Percentiles rank a stretch among this genome's conserved stretches.
Evolutionary conservation across 2,888 invertebrate genomes (phyloP).

Genomic region (Acanthosepion esculentum): DNA sequence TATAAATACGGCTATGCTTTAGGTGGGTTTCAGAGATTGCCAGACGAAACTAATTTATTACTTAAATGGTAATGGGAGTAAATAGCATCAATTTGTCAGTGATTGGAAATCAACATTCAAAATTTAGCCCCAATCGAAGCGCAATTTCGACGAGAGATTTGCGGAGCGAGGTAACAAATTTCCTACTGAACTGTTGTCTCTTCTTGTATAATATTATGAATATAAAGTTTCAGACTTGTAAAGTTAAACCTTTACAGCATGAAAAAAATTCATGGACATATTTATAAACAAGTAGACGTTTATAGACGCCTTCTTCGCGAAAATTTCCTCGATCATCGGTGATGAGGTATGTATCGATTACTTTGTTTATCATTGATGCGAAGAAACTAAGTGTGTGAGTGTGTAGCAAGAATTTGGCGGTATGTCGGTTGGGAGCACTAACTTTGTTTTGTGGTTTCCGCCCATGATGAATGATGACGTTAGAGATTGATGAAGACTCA

Average conservation of each 20-base stretch:
- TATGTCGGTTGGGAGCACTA: not conserved
- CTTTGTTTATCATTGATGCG: not conserved
- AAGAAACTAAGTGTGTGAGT: not conserved
- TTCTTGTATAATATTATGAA: too few relatives aligned
- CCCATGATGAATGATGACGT: not conserved
- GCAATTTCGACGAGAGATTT: too few relatives aligned
- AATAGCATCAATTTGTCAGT: too few relatives aligned
- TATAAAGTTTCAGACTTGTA: not conserved
- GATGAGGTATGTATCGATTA: not conserved
- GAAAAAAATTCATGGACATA: not conserved
- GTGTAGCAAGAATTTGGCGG: not conserved
- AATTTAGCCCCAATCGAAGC: too few relatives aligned
- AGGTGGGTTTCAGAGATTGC: too few relatives aligned
- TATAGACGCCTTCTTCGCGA: not conserved
- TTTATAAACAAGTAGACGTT: not conserved
- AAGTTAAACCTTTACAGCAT: not conserved
- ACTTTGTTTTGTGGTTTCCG: not conserved
- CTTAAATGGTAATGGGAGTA: too few relatives aligned
- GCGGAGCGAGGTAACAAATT: too few relatives aligned
- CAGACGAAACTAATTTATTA: too few relatives aligned
- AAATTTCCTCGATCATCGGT: not conserved
- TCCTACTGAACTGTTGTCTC: too few relatives aligned
- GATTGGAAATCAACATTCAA: too few relatives aligned
- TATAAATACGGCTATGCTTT: too few relatives aligned
- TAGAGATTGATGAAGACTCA: constrained; percentile 22